Base-by-base conservation (phyloP, 2,888 invertebrate species). In the Nomada fucata region DNA sequence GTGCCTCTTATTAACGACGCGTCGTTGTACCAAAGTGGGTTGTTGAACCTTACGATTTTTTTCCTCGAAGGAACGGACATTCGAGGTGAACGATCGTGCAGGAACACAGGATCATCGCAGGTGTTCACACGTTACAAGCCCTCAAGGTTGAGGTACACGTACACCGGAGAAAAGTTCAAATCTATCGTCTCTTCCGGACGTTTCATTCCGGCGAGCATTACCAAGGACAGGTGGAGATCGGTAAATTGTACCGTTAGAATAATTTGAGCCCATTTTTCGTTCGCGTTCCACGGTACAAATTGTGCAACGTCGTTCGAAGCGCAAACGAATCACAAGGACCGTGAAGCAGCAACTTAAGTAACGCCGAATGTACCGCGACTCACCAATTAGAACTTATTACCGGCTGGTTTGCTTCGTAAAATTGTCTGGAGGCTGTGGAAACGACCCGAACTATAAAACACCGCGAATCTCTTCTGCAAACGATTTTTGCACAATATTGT, bases 1-100 rank as follows among this genome's bases (percentile, higher is more conserved):
- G 65, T 57, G 78, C 10, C 53, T 65, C 76, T 74, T 81, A 68
- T 86, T 86, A 85, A 85, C 83, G 63, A 42, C 61, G 42, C 9
- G 29, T 29, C 52, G 67, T 73, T 65, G 64, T 60, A 72, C 61
- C 47, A n/a, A 23, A 50, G 15, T 3, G 11, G 87, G 87, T 76
- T 78, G 57, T 84, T 80, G 82, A 87, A 88, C 87, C 42, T 18
- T 23, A 42, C 55, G 81, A 88, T 82, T 86, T 57, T 57, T 82
- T 84, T 64, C 77, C 67, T 72, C 53, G 72, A 70, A 79, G 70
- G 79, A 68, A 76, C 69, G 67, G 61, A 77, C 55, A 78, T 74
- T 79, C 70, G 79, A 76, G 85, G 85, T 88, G 88, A 87, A 87
- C 63, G 88, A 76, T 87, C 88, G 83, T 15, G 20, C 61, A 15